Conservation (phyloP, 2,888 invertebrate genomes). For the Netelia virgata region DNA sequence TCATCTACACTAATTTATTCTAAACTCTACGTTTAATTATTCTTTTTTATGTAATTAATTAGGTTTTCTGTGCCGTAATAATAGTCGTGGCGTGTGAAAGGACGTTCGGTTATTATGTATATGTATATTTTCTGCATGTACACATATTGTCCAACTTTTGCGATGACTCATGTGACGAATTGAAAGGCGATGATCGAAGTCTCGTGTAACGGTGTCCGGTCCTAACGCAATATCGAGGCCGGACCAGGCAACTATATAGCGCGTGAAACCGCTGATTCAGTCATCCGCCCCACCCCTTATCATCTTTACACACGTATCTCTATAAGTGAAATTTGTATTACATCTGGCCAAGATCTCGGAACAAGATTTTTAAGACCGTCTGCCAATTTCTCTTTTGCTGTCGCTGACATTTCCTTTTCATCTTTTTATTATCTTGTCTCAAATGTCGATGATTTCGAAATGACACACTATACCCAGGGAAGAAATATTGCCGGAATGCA, state of each 20-base stretch:
- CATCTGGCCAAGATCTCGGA: conserved; percentile 25
- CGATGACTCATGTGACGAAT: conserved; percentile 51
- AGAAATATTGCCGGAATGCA: no score
- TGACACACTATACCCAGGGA: neutral
- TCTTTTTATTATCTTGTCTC: neutral
- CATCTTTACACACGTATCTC: neutral
- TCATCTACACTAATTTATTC: neutral
- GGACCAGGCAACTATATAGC: conserved; percentile 24
- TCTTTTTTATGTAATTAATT: neutral
- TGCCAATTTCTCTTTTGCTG: conserved; percentile 16
- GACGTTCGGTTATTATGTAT: neutral
- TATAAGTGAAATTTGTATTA: conserved; percentile 3
- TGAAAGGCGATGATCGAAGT: conserved; percentile 48
- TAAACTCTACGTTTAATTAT: neutral
- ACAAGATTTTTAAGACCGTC: conserved; percentile 21
- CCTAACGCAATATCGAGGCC: conserved; percentile 54
- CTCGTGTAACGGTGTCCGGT: conserved; percentile 52
- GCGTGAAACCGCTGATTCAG: conserved; percentile 33
- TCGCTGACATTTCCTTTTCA: conserved; percentile 13
- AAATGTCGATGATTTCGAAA: conserved; percentile 24
- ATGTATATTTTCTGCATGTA: neutral
- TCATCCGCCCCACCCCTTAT: conserved; percentile 10
- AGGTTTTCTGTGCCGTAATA: neutral
- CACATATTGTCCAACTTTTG: conserved; percentile 1
- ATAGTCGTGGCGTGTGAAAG: neutral